Conservation (phyloP, 1,140 invertebrate genomes). For the Spodoptera litura region DNA sequence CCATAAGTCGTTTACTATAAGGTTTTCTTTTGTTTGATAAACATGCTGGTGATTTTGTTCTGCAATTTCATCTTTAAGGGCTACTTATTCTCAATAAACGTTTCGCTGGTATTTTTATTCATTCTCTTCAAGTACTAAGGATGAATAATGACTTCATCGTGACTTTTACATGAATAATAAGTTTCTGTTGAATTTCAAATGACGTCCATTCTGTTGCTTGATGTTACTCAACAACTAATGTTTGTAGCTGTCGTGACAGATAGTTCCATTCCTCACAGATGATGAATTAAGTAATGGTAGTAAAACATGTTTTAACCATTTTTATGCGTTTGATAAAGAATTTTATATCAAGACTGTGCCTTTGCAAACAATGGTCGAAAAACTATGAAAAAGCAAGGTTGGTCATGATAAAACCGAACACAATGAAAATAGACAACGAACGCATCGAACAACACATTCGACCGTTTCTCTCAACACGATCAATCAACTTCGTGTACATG, state of each 20-base stretch:
- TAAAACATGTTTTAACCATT: too few relatives aligned
- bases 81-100: conserved; percentile 15
- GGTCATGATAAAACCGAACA: background rate
- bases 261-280: background rate
- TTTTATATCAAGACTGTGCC: too few relatives aligned
- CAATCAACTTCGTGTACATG: conserved; percentile 31
- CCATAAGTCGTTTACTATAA: background rate
- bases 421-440: conserved; percentile 4
- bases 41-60: background rate
- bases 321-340: too few relatives aligned
- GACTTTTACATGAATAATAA: conserved; percentile 26
- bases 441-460: background rate
- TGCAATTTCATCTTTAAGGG: conserved; percentile 34
- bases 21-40: background rate
- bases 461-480: conserved; percentile 29
- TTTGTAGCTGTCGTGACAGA: conserved; percentile 26
- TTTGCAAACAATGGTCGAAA: background rate
- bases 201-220: background rate
- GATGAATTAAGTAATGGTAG: background rate
- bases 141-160: conserved; percentile 43
- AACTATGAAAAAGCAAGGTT: background rate
- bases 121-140: conserved; percentile 25
- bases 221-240: conserved; percentile 23
- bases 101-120: conserved; percentile 29
- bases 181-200: conserved; percentile 37